phyloP scores from a whole-genome alignment of 2,888 invertebrate genomes.

The Griposia aprilina region DNA sequence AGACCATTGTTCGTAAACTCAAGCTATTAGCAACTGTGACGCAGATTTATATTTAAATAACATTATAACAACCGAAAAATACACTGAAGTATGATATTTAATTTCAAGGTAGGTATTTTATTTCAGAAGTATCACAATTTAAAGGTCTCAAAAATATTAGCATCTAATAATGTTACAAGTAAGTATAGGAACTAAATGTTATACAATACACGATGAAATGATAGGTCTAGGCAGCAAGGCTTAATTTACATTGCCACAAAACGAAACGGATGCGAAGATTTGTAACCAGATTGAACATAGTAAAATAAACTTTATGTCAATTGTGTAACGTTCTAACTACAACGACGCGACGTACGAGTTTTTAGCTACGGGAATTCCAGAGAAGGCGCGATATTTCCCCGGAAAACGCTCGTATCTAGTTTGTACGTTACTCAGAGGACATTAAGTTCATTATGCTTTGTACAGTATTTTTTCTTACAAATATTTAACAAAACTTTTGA shows the following conservation, averaged over 20 bases:
- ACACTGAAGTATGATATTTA: background rate
- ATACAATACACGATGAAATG: background rate
- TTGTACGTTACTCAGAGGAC: background rate
- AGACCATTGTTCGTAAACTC: background rate
- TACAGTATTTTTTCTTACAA: no score
- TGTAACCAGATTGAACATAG: background rate
- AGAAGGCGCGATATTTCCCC: background rate
- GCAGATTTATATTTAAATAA: background rate
- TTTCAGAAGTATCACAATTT: background rate
- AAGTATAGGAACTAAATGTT: conserved; percentile 23
- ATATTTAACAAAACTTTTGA: background rate
- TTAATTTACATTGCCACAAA: background rate
- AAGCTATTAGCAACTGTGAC: background rate
- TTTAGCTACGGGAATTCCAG: background rate
- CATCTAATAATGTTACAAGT: conserved; percentile 38
- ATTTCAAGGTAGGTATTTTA: background rate
- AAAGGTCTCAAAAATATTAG: conserved; percentile 12
- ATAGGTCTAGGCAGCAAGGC: background rate
- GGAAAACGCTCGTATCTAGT: background rate
- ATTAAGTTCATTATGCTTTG: background rate
- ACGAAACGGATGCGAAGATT: background rate
- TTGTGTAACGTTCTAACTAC: background rate
- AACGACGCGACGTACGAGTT: no score
- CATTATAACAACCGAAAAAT: conserved; percentile 7
- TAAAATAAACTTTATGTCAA: background rate